These are phyloP conservation scores for Catamblyrhynchus diadema DNA, from an alignment of 2,797 vertebrate species.

Conservation along the genomic window DNA sequence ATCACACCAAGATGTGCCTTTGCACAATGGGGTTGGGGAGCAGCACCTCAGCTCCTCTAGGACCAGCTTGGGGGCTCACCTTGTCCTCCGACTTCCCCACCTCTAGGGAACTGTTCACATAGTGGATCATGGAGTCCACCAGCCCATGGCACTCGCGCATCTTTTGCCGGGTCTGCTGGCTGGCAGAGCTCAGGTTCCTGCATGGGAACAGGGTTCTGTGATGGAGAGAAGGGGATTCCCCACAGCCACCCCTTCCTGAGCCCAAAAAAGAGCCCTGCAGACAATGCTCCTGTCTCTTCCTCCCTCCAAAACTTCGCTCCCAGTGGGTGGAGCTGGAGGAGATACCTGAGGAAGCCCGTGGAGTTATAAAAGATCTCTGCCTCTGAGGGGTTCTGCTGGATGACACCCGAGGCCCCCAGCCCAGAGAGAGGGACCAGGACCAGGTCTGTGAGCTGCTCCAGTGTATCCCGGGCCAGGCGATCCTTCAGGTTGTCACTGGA, in stretches of 20 bases:
- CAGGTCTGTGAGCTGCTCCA: constrained; percentile 82
- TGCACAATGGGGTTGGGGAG: rapidly evolving
- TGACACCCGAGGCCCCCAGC: constrained; percentile 57
- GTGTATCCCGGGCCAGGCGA: constrained; percentile 81
- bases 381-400: constrained; percentile 81
- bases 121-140: constrained; percentile 85
- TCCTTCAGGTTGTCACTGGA: constrained; percentile 93
- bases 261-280: not conserved
- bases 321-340: not conserved
- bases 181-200: constrained; percentile 94
- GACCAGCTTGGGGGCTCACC: constrained; percentile 67
- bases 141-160: constrained; percentile 86
- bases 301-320: not conserved
- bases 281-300: not conserved
- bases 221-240: not conserved
- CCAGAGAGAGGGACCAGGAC: constrained; percentile 84
- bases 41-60: not conserved
- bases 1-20: rapidly evolving
- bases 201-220: not conserved
- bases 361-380: constrained; percentile 92
- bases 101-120: constrained; percentile 77
- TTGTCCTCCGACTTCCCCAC: constrained; percentile 84
- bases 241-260: not conserved
- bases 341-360: constrained; percentile 92
- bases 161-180: constrained; percentile 82